Evolutionary conservation across 1,140 invertebrate genomes (phyloP), one percentile per base, ranked within the genome.

Genomic region (Sitodiplosis mosellana): DNA sequence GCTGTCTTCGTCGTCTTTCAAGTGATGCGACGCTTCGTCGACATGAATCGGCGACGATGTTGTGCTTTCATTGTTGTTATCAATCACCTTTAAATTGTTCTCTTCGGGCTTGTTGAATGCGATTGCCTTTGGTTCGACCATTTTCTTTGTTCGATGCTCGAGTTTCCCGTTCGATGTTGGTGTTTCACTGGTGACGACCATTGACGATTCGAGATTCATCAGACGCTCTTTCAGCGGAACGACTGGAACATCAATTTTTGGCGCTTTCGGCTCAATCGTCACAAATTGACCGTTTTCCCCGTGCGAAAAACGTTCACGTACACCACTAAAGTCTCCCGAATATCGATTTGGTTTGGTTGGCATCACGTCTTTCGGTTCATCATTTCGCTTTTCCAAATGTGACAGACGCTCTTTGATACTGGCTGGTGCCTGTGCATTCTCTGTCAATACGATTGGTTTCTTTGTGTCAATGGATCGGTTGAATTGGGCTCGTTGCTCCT

Each of bases 341-440:
- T 78, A 55, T 56, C 74, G 71, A 47, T 64, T 69, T 10, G 65
- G 56, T 22, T 63, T 67, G 17, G 57, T 66, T 48, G 67, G 65
- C 50, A 66, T 67, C 20, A 55, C 65, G 53, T 69, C 66, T 56
- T 68, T 65, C 38, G 59, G 60, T 49, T 65, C 63, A 27, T 47
- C 14, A 20, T 37, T 37, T 36, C 43, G 40, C 21, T 45, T 49
- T 53, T 73, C 77, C 54, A 83, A 67, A 54, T 71, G 73, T 46
- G 74, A 76, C 15, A 83, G 59, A 52, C 80, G 71, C 53, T 83
- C 78, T 56, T 80, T 82, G 46, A 83, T 80, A 15, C 75, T 78
- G 57, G 27, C 75, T 77, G 40, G 74, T 65, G 42, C 74, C 74
- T 2, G 66, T 59, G 47, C 79, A 72, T 48, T 81, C 78, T 53